phyloP scores from a whole-genome alignment of 2,888 invertebrate genomes.

The Harpagoxenus sublaevis region DNA sequence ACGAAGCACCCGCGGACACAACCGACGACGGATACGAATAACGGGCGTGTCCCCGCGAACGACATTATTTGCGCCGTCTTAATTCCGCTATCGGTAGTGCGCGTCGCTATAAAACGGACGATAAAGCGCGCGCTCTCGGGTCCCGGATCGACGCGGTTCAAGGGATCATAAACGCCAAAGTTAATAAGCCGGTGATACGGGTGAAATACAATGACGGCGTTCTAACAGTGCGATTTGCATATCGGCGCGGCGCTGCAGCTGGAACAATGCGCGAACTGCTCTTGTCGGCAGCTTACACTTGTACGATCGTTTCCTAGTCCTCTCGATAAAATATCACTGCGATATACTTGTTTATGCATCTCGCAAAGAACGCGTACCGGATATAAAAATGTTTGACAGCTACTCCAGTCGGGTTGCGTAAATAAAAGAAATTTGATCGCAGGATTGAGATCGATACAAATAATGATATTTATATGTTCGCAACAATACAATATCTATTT shows the following conservation, averaged over 20 bases:
- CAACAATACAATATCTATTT: not conserved
- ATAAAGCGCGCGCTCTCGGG: slow-evolving; percentile 63
- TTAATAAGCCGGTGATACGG: slow-evolving; percentile 68
- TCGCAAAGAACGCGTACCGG: not conserved
- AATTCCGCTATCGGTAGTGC: slow-evolving; percentile 63
- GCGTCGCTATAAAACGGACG: slow-evolving; percentile 65
- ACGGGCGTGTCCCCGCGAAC: slow-evolving; percentile 62
- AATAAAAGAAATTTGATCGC: not conserved
- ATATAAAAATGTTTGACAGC: not conserved
- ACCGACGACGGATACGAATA: slow-evolving; percentile 38
- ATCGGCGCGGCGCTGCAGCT: slow-evolving; percentile 35
- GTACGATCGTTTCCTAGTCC: slow-evolving; percentile 29
- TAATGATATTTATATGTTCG: not conserved
- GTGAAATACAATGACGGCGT: slow-evolving; percentile 60
- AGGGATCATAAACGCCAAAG: slow-evolving; percentile 68
- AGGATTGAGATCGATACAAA: not conserved
- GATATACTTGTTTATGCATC: not conserved
- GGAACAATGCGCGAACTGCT: slow-evolving; percentile 53
- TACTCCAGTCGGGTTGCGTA: too few species aligned
- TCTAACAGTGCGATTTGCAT: slow-evolving; percentile 37
- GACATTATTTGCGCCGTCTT: slow-evolving; percentile 68
- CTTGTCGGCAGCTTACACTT: slow-evolving; percentile 11
- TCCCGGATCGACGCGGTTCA: slow-evolving; percentile 58
- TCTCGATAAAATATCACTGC: not conserved
- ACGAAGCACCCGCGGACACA: slow-evolving; percentile 7